A percentile compares a stretch with the other conserved stretches of the same genome.
phyloP scores from a whole-genome alignment of 2,113 vertebrate species.

The Cyprinodon tularosa region DNA sequence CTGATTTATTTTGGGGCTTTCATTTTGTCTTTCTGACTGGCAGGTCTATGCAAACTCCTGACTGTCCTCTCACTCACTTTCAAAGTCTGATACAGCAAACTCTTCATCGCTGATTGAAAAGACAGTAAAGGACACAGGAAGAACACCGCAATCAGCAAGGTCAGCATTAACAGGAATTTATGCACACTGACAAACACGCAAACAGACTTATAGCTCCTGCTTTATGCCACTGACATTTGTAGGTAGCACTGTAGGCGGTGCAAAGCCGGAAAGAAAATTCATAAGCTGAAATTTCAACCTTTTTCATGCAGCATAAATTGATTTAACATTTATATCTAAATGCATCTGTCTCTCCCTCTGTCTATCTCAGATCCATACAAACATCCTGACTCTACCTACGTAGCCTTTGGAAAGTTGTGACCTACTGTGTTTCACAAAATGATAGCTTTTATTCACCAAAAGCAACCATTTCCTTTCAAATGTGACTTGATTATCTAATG shows the following conservation, averaged over 20 bases:
- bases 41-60: conserved; percentile 15
- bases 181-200: not conserved
- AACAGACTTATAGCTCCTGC: not conserved
- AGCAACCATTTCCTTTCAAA: not conserved
- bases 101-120: conserved; percentile 33
- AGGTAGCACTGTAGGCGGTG: conserved; percentile 10
- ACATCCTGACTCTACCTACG: not conserved
- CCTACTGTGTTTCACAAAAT: not conserved
- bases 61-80: not conserved
- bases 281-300: not conserved
- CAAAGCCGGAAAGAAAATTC: not conserved
- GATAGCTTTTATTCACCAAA: not conserved
- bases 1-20: conserved; percentile 14
- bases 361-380: not conserved
- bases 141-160: conserved; percentile 43
- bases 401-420: not conserved
- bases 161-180: not conserved
- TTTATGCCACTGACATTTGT: conserved; percentile 23
- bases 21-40: conserved; percentile 36
- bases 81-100: conserved; percentile 41
- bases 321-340: conserved; percentile 2
- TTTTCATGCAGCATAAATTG: not conserved
- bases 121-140: conserved; percentile 59
- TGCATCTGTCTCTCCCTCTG: not conserved
- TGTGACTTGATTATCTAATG: conserved; percentile 9